These are phyloP conservation scores for Catostylus mosaicus DNA, from an alignment of 30 jellyfish, hydroid and myxozoan genomes.

Conservation along the genomic window DNA sequence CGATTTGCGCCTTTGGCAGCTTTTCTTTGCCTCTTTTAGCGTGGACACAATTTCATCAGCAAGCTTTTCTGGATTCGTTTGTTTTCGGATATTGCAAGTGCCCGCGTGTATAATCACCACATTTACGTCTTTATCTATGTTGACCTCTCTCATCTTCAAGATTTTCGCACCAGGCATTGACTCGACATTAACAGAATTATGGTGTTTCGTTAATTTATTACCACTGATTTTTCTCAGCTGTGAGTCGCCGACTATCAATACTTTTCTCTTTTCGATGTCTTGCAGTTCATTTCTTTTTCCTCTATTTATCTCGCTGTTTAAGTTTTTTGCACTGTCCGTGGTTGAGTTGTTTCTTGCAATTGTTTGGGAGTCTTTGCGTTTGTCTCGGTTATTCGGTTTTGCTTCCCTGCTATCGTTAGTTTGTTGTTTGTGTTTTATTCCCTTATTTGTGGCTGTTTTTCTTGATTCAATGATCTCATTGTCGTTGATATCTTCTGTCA, in stretches of 20 bases:
- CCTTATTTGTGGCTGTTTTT: slow-evolving; percentile 12
- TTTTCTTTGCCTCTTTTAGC: not conserved
- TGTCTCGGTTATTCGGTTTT: not conserved
- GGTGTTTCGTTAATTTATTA: slow-evolving; percentile 9
- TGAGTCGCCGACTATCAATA: slow-evolving; percentile 39
- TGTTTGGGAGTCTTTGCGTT: not conserved
- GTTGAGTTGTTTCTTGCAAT: slow-evolving; percentile 4
- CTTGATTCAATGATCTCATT: slow-evolving; percentile 16
- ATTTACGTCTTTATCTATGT: no score
- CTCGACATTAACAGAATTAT: not conserved
- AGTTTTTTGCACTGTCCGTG: not conserved
- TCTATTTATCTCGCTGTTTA: not conserved
- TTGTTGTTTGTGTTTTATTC: slow-evolving; percentile 13
- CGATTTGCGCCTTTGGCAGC: slow-evolving; percentile 4
- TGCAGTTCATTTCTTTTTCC: slow-evolving; percentile 11
- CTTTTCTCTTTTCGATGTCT: slow-evolving; percentile 18
- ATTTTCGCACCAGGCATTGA: slow-evolving; percentile 42
- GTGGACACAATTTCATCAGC: no score
- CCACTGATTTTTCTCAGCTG: slow-evolving; percentile 6
- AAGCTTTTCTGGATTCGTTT: no score
- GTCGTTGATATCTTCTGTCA: slow-evolving; percentile 14
- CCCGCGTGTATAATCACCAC: no score
- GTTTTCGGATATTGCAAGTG: no score
- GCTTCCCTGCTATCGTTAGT: slow-evolving; percentile 7
- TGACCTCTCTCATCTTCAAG: not conserved